A percentile compares a stretch with the other conserved stretches of the same genome.
These are phyloP conservation scores for Rhabdophis nuchalis DNA, from an alignment of 2,797 vertebrate genomes.

Conservation along the genomic window DNA sequence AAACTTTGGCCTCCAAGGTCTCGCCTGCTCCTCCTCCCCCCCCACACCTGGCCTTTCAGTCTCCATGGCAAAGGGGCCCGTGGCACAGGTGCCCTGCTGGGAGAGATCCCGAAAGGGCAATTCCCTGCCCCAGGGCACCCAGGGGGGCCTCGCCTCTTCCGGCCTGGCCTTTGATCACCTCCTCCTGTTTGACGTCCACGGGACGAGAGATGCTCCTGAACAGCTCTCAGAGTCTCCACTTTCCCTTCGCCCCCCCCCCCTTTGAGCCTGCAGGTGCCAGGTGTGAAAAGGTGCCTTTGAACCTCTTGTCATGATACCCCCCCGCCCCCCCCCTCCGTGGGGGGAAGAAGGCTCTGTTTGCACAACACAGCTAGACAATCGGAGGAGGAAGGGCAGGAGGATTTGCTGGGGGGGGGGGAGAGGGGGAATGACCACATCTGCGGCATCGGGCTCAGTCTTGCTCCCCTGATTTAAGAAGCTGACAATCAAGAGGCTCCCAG, in stretches of 20 bases:
- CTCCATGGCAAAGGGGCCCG: not conserved
- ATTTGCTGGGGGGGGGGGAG: not conserved
- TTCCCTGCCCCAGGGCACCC: fast-evolving
- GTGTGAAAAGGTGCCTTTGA: not conserved
- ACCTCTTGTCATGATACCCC: not conserved
- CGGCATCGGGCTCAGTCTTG: not conserved
- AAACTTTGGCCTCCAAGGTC: not conserved
- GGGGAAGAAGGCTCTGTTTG: not conserved
- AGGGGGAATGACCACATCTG: not conserved
- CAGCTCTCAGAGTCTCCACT: not conserved
- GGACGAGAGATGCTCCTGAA: not conserved
- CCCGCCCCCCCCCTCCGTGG: too few species aligned
- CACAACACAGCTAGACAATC: too few species aligned
- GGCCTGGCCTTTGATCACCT: constrained; percentile 24
- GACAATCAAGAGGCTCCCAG: too few species aligned
- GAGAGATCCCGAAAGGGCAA: fast-evolving
- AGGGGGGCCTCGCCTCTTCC: not conserved
- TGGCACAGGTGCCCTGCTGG: not conserved
- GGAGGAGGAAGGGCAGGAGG: not conserved
- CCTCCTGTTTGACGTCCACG: not conserved
- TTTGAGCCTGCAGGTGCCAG: not conserved
- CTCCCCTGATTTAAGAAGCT: not conserved
- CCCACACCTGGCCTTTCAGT: not conserved
- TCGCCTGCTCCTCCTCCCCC: not conserved
- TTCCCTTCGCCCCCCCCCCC: not conserved